Evolutionary conservation across 2,888 invertebrate genomes (phyloP).

Genomic region (Sussaba pulchella): DNA sequence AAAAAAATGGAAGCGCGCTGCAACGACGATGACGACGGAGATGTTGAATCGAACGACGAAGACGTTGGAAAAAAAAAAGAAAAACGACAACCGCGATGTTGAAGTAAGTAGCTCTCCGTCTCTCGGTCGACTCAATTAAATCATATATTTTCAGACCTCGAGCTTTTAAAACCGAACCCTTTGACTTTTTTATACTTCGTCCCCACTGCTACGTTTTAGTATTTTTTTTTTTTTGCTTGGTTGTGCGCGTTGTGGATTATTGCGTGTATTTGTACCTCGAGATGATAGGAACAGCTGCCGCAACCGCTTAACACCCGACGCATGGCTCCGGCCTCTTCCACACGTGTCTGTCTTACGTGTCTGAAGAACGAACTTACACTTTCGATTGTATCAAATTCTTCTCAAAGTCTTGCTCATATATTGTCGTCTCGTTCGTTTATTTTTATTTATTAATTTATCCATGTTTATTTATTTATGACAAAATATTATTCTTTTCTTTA

Average conservation of each 20-base stretch:
- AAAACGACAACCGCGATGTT: conserved; percentile 43
- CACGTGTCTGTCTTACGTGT: conserved; percentile 38
- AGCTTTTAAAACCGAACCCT: background rate
- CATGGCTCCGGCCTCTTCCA: conserved; percentile 65
- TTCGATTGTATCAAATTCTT: conserved; percentile 17
- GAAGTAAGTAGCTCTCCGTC: conserved; percentile 50
- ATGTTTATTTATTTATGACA: too few species aligned
- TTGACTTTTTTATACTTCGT: background rate
- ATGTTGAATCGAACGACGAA: conserved; percentile 15
- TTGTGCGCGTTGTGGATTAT: conserved; percentile 18
- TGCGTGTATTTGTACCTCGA: conserved; percentile 76
- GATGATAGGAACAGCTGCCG: conserved; percentile 75
- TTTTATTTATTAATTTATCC: too few species aligned
- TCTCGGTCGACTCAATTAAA: conserved; percentile 59
- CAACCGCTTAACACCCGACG: conserved; percentile 75
- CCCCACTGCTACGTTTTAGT: background rate
- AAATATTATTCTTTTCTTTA: too few species aligned
- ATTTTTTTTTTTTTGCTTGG: conserved; percentile 25
- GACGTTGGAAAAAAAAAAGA: too few species aligned
- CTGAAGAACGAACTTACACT: conserved; percentile 4
- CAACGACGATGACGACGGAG: conserved; percentile 28
- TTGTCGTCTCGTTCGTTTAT: too few species aligned
- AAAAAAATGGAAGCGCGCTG: conserved; percentile 36
- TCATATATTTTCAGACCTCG: conserved; percentile 57
- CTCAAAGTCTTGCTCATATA: too few species aligned